Evolutionary conservation across 2,888 invertebrate species (phyloP).

Genomic region (Perithous albicinctus): DNA sequence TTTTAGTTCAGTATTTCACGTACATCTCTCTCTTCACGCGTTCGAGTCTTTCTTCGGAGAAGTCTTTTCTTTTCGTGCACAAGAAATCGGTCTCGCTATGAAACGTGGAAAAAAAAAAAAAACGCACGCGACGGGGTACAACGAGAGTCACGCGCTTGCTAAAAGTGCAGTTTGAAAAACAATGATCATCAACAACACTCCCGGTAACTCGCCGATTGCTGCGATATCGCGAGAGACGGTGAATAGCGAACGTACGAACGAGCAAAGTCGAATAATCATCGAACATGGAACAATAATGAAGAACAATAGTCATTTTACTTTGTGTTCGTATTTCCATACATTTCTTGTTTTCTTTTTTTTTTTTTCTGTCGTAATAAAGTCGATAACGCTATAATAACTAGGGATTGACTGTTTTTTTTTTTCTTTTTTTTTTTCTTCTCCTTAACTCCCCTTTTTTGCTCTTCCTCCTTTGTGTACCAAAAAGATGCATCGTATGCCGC

Average conservation of each 20-base stretch:
- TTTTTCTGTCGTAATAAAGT: constrained; percentile 22
- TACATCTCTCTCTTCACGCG: constrained; percentile 10
- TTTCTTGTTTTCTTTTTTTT: too few relatives aligned
- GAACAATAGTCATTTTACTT: constrained; percentile 36
- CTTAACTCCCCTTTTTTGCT: background rate
- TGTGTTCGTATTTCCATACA: constrained; percentile 12
- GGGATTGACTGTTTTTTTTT: constrained; percentile 19
- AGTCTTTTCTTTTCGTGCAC: constrained; percentile 23
- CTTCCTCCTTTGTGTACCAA: background rate
- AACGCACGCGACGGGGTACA: constrained; percentile 44
- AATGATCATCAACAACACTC: constrained; percentile 44
- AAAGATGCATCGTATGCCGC: background rate
- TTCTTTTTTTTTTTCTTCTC: background rate
- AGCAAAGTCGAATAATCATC: constrained; percentile 25
- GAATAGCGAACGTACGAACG: constrained; percentile 38
- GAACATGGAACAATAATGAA: constrained; percentile 54
- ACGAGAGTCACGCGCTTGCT: constrained; percentile 35
- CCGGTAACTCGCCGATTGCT: background rate
- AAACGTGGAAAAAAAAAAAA: constrained; percentile 45
- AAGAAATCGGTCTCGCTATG: constrained; percentile 40
- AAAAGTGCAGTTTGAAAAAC: constrained; percentile 30
- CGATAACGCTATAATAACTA: constrained; percentile 41
- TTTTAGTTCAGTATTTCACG: background rate
- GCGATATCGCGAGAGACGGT: constrained; percentile 21
- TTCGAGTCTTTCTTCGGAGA: constrained; percentile 24